These are phyloP conservation scores for Oreochromis niloticus DNA, from an alignment of 2,113 vertebrate genomes.

Conservation along the genomic window DNA sequence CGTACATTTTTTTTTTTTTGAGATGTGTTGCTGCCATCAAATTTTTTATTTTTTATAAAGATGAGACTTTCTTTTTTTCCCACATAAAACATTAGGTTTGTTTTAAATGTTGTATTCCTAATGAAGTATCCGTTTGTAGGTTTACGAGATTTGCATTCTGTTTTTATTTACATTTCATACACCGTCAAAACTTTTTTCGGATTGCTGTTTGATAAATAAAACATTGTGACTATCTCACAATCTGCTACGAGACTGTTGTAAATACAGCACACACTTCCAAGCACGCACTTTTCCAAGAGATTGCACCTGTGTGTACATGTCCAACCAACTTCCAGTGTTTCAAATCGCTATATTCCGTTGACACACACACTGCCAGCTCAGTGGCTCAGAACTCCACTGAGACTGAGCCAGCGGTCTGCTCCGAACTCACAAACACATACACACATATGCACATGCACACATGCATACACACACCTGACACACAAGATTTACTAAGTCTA, in stretches of 20 bases:
- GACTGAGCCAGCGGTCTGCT: neutral
- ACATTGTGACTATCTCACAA: neutral
- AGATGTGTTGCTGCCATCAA: neutral
- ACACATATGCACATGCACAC: neutral
- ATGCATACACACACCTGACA: neutral
- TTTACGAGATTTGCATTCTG: neutral
- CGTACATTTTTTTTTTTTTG: neutral
- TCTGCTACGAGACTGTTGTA: neutral
- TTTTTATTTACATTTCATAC: neutral
- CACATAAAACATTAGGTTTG: neutral
- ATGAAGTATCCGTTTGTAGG: neutral
- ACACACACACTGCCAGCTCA: neutral
- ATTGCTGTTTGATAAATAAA: neutral
- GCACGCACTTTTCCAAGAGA: neutral
- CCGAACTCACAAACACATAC: neutral
- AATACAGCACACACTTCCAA: neutral
- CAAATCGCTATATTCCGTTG: neutral
- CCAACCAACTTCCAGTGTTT: neutral
- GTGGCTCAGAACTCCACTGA: constrained; percentile 5
- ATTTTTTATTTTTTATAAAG: neutral
- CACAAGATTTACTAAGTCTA: neutral
- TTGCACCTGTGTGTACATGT: neutral
- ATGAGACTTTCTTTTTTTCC: neutral
- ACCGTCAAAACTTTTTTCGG: neutral
- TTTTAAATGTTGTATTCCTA: neutral